Conservation (phyloP, 2,888 invertebrate species). For the Adelphocoris suturalis region DNA sequence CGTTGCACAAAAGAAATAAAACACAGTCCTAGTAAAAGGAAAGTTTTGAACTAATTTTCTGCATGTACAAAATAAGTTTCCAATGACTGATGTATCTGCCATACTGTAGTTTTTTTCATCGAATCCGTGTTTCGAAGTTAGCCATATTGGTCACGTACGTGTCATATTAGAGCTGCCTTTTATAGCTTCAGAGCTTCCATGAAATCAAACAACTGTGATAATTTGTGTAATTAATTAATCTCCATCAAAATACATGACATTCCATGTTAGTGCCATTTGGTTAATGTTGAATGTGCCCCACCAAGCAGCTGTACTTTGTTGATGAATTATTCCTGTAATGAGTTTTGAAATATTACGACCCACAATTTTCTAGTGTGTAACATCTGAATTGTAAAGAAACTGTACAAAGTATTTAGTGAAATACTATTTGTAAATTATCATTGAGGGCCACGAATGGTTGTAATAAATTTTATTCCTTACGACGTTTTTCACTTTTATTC, state of each 20-base stretch:
- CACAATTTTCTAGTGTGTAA: conserved; percentile 45
- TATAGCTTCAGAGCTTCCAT: conserved; percentile 29
- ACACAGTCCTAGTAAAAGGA: neutral
- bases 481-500: neutral
- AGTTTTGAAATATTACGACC: neutral
- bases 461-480: conserved; percentile 62
- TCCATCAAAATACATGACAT: conserved; percentile 51
- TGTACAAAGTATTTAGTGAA: conserved; percentile 50
- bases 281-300: conserved; percentile 12
- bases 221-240: conserved; percentile 8
- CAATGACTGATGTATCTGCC: conserved; percentile 30
- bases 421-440: conserved; percentile 63
- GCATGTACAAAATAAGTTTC: neutral
- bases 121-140: neutral
- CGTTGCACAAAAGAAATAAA: conserved; percentile 29
- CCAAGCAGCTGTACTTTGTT: neutral
- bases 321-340: neutral
- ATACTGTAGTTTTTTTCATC: conserved; percentile 8
- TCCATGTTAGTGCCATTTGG: conserved; percentile 63
- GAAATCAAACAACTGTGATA: conserved; percentile 69
- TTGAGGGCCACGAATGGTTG: conserved; percentile 57
- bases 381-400: conserved; percentile 40
- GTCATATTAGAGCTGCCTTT: conserved; percentile 39
- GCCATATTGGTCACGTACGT: conserved; percentile 10
- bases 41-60: neutral